phyloP scores from a whole-genome alignment of 2,888 invertebrate species.

The Mythimna pallens region DNA sequence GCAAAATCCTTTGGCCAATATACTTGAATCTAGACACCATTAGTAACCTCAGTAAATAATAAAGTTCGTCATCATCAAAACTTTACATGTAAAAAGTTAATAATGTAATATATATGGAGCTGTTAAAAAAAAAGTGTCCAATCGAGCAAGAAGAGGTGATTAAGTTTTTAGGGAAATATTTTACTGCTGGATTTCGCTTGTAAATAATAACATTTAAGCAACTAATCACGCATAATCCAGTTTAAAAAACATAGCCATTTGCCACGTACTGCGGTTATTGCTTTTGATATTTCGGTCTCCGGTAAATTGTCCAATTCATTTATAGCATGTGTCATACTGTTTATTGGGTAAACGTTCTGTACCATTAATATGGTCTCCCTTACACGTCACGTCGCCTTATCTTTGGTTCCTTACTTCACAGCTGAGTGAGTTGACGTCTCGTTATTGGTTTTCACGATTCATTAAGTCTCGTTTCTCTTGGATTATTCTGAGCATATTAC shows the following conservation, averaged over 20 bases:
- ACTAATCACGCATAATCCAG: no score
- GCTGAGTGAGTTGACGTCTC: constrained; percentile 49
- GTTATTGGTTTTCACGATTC: constrained; percentile 59
- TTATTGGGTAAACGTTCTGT: constrained; percentile 33
- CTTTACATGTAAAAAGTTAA: no score
- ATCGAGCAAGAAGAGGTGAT: no score
- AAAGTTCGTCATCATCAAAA: no score
- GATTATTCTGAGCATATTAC: constrained; percentile 35
- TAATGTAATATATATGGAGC: no score
- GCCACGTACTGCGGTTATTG: neutral
- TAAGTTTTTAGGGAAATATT: no score
- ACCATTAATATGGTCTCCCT: neutral
- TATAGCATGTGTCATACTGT: neutral
- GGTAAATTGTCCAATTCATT: neutral
- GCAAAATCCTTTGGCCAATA: no score
- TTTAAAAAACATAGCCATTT: neutral
- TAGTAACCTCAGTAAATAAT: no score
- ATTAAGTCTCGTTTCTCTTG: constrained; percentile 41
- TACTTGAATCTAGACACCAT: no score
- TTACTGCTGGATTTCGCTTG: no score
- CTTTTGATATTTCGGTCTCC: neutral
- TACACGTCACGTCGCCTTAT: constrained; percentile 38
- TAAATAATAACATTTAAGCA: no score
- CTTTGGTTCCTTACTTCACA: constrained; percentile 47
- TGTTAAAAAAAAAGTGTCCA: no score